Evolutionary conservation across 2,888 invertebrate genomes (phyloP).

Genomic region (Noctua fimbriata): DNA sequence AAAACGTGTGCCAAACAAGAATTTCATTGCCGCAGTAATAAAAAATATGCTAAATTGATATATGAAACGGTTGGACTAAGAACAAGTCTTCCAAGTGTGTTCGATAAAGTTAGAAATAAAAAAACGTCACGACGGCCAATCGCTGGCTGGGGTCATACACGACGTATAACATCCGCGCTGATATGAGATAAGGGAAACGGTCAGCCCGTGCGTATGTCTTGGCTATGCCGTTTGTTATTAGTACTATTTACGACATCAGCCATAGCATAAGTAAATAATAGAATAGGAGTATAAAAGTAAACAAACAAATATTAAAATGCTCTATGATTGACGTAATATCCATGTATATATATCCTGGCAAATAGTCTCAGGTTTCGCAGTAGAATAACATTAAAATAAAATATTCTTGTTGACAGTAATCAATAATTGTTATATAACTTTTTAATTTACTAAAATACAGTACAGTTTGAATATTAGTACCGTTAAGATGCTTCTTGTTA

Average conservation of each 20-base stretch:
- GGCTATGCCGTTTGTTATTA: conserved; percentile 71
- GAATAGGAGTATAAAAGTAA: conserved; percentile 25
- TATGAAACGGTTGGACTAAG: conserved; percentile 20
- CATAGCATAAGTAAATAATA: conserved; percentile 3
- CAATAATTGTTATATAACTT: not conserved
- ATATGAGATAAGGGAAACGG: conserved; percentile 76
- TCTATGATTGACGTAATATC: conserved; percentile 17
- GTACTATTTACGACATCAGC: conserved; percentile 75
- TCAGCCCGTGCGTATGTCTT: conserved; percentile 77
- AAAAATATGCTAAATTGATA: conserved; percentile 42
- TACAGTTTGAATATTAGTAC: not conserved
- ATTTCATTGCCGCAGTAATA: conserved; percentile 54
- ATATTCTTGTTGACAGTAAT: not conserved
- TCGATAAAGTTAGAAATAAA: conserved; percentile 57
- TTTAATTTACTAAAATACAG: not conserved
- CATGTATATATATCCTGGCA: conserved; percentile 10
- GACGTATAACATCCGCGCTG: conserved; percentile 76
- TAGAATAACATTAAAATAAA: conserved; percentile 4
- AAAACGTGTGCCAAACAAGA: conserved; percentile 55
- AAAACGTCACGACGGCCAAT: conserved; percentile 73
- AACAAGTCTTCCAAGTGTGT: conserved; percentile 35
- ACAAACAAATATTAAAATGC: conserved; percentile 27
- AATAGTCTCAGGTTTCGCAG: conserved; percentile 9
- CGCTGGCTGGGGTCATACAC: conserved; percentile 73
- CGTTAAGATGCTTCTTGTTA: not conserved